Evolutionary conservation across 2,113 vertebrate genomes (phyloP).

Genomic region (Phaethon lepturus): DNA sequence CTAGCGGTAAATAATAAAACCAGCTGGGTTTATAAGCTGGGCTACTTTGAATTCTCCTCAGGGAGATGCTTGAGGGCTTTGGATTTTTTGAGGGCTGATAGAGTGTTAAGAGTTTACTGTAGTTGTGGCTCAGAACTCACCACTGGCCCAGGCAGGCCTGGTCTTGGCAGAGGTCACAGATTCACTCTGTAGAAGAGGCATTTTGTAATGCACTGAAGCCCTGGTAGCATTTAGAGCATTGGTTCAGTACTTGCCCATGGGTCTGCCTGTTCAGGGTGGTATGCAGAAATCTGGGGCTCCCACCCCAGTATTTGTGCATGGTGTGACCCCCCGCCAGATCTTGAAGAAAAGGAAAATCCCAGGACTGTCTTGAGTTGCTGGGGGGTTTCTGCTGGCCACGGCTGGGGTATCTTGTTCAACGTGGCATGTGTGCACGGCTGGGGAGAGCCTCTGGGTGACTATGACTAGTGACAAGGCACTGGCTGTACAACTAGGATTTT

Average conservation of each 20-base stretch:
- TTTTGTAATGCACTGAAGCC: background rate
- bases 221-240: accelerated
- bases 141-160: no score
- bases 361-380: background rate
- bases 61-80: accelerated
- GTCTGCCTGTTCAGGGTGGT: accelerated
- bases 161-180: accelerated
- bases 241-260: accelerated
- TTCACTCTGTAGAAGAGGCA: accelerated
- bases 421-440: accelerated
- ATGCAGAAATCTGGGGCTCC: background rate
- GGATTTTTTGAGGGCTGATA: background rate
- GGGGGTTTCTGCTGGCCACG: background rate
- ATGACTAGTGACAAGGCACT: background rate
- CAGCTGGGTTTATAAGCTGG: accelerated
- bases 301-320: accelerated
- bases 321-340: accelerated
- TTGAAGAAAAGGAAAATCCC: no score
- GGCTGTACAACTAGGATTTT: background rate
- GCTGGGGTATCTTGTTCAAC: no score
- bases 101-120: background rate
- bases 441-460: background rate
- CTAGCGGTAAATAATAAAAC: no score
- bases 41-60: accelerated
- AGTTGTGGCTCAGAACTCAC: background rate